These are phyloP conservation scores for Tretioscincus oriximinensis DNA, from an alignment of 2,113 vertebrate genomes.

Conservation along the genomic window DNA sequence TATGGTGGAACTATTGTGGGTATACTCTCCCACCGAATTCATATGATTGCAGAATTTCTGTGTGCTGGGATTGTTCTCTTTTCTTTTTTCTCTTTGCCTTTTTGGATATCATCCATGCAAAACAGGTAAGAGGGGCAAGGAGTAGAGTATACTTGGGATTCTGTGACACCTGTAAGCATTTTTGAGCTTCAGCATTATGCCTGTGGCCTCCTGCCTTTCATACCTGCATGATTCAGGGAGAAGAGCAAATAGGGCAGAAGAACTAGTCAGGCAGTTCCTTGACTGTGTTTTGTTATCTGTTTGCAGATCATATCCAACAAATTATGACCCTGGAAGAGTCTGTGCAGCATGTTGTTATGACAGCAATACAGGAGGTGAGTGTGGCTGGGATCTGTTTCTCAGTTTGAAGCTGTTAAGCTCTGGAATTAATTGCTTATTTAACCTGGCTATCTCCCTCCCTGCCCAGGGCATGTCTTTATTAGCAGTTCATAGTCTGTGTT, in stretches of 20 bases:
- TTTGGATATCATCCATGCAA: not conserved
- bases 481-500: not conserved
- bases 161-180: not conserved
- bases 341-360: slow-evolving; percentile 91
- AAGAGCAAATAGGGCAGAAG: not conserved
- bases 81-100: not conserved
- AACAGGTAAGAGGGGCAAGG: not conserved
- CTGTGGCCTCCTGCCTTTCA: not conserved
- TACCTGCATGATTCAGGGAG: not conserved
- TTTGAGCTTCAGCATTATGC: too few species aligned
- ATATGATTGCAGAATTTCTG: not conserved
- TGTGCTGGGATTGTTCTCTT: not conserved
- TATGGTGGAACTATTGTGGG: not conserved
- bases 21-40: not conserved
- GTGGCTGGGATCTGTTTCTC: not conserved
- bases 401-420: not conserved
- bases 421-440: not conserved
- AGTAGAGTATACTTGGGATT: not conserved
- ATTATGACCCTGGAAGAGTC: slow-evolving; percentile 92
- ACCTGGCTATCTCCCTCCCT: not conserved
- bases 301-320: slow-evolving; percentile 87
- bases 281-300: slow-evolving; percentile 14
- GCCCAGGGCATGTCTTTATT: not conserved
- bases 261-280: not conserved
- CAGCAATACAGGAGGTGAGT: slow-evolving; percentile 90